Base-by-base conservation (phyloP, 1,140 invertebrate genomes). In the Charaxes varanes region DNA sequence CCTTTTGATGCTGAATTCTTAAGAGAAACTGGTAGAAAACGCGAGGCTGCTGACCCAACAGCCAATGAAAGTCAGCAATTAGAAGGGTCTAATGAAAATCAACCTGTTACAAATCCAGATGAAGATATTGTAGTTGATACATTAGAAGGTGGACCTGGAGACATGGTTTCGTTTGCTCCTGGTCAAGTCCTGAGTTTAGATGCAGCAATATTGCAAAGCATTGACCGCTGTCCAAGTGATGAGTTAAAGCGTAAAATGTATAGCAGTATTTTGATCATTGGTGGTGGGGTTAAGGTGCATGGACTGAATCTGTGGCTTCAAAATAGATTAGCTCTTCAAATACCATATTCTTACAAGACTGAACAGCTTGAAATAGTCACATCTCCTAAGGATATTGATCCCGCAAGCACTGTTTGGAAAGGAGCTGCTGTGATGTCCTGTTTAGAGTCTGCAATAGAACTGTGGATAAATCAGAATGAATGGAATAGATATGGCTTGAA, bases 211-310 rank as follows among this genome's bases (percentile, higher is more conserved):
- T 79, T 97, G 7, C 93, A 95, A 65, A 94, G 95, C 61, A 97
- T 98, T 45, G 95, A 97, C 54, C 88, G 92, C 62, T 97, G 95
- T 85, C 89, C 88, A 2, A 91, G 87, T 13, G 96, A 97, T 45
- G 96, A 99, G 52, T 80, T 97, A 19, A 97, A 97, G 81, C 86
- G 93, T 11, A 95, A 96, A 84, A 97, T 99, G 95, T 97, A 96
- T 62, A 94, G 92, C 35, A 95, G 92, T 63, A 94, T 99, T 48
- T 82, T 99, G 6, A 88, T 98, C 0, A 94, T 98, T 16, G 96
- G 96, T 11, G 94, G 95, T 8, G 94, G 93, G 8, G 92, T 95
- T 61, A 96, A 96, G 79, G 91, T 97, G 60, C 88, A 91, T 41
- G 95, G 95, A 3, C 89, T 97, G 11, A 88, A 91, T 13, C 90